phyloP scores from a whole-genome alignment of 2,113 vertebrate species.

The Anthoscopus minutus region DNA sequence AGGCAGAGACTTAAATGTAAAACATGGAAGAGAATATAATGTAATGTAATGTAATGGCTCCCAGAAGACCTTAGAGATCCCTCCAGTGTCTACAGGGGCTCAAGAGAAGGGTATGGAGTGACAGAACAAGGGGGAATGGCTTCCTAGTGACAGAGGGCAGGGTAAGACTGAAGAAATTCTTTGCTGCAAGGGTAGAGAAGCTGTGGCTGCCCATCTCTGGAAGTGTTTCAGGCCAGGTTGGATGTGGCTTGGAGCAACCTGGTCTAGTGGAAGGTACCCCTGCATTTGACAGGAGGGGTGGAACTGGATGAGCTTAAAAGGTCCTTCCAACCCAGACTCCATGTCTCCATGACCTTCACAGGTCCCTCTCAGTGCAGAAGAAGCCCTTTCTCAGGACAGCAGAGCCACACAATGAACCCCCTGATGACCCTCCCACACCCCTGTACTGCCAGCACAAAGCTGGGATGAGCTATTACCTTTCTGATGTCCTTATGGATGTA shows the following conservation, averaged over 20 bases:
- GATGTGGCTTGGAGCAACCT: neutral
- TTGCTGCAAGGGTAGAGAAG: accelerated
- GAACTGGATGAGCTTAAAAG: neutral
- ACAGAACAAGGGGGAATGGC: neutral
- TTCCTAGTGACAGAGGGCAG: neutral
- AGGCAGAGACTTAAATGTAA: neutral
- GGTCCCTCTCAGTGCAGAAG: neutral
- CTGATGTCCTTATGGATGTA: constrained; percentile 96
- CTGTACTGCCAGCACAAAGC: neutral
- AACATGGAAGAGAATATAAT: neutral
- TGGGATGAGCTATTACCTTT: constrained; percentile 73
- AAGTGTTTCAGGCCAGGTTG: neutral
- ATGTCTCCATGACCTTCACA: neutral
- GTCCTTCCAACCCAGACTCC: neutral
- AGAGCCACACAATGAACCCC: neutral
- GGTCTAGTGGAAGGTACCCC: neutral
- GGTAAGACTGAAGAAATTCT: neutral
- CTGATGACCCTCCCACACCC: accelerated
- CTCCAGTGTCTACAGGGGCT: neutral
- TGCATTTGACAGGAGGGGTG: neutral
- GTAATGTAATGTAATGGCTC: neutral
- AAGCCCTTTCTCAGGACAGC: neutral
- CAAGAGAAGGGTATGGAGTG: neutral
- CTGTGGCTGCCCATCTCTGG: neutral
- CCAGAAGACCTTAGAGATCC: neutral